Conservation (phyloP, 2,113 vertebrate species). For the Mesitornis unicolor region DNA sequence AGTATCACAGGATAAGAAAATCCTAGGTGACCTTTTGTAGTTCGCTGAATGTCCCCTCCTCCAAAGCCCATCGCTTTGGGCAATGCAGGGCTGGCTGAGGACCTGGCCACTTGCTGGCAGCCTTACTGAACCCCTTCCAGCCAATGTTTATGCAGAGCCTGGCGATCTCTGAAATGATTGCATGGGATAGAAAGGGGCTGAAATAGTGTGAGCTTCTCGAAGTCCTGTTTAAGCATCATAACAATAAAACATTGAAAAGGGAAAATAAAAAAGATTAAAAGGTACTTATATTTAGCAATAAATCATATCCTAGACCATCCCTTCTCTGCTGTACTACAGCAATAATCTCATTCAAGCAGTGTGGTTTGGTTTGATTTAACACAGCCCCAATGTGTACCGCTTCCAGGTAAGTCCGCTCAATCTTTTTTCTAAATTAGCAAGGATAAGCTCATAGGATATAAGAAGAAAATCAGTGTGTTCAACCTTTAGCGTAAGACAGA, state of each 20-base stretch:
- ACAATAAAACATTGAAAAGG: neutral
- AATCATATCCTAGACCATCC: neutral
- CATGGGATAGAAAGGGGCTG: neutral
- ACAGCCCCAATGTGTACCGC: rapidly evolving
- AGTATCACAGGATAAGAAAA: neutral
- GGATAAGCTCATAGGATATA: neutral
- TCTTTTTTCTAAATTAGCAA: neutral
- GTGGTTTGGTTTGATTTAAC: neutral
- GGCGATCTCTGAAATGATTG: neutral
- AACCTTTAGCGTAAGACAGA: neutral
- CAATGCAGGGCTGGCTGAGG: neutral
- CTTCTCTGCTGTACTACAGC: neutral
- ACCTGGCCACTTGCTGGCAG: rapidly evolving
- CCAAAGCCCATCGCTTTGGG: neutral
- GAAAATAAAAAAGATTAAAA: rapidly evolving
- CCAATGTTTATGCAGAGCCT: neutral
- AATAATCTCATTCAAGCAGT: neutral
- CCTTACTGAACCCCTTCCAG: neutral
- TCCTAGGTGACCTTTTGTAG: neutral
- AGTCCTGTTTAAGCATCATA: neutral
- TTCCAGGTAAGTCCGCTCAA: neutral
- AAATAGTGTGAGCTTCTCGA: neutral
- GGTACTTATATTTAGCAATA: neutral
- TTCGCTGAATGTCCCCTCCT: neutral
- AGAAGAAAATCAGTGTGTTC: neutral